These are phyloP conservation scores for Acestrorhynchus altus DNA, from an alignment of 2,797 vertebrate species.

Conservation along the genomic window DNA sequence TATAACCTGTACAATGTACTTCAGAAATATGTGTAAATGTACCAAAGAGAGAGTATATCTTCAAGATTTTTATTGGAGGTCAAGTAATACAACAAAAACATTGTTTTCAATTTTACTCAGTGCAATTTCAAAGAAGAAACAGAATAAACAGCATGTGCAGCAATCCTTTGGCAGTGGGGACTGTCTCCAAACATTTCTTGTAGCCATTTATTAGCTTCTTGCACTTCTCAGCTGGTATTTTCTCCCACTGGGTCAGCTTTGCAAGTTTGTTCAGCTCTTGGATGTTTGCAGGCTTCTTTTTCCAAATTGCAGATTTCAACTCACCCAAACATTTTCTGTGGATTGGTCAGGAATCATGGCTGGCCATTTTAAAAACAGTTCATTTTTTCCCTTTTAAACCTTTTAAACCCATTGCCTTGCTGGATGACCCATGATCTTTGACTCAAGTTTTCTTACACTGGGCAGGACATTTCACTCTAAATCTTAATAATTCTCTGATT, in stretches of 20 bases:
- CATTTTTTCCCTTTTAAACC: too few species aligned
- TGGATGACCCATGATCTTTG: neutral
- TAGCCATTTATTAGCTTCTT: neutral
- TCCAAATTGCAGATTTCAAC: neutral
- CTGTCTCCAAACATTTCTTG: neutral
- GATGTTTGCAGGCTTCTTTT: slow-evolving; percentile 42
- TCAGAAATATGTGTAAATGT: too few species aligned
- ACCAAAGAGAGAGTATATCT: too few species aligned
- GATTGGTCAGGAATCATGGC: neutral
- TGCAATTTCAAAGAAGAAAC: neutral
- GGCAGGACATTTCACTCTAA: neutral
- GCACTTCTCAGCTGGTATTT: slow-evolving; percentile 10
- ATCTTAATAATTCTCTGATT: neutral
- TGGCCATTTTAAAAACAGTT: neutral
- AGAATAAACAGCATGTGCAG: neutral
- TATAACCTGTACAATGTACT: too few species aligned
- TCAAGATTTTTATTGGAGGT: too few species aligned
- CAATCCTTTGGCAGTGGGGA: neutral
- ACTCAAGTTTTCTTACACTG: neutral
- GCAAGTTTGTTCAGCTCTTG: slow-evolving; percentile 45
- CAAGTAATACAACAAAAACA: neutral
- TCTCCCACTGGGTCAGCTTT: slow-evolving; percentile 34
- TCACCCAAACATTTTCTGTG: neutral
- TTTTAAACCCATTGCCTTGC: neutral
- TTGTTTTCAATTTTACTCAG: neutral